Evolutionary conservation across 2,797 vertebrate genomes (phyloP).

Genomic region (Pelochelys cantorii): DNA sequence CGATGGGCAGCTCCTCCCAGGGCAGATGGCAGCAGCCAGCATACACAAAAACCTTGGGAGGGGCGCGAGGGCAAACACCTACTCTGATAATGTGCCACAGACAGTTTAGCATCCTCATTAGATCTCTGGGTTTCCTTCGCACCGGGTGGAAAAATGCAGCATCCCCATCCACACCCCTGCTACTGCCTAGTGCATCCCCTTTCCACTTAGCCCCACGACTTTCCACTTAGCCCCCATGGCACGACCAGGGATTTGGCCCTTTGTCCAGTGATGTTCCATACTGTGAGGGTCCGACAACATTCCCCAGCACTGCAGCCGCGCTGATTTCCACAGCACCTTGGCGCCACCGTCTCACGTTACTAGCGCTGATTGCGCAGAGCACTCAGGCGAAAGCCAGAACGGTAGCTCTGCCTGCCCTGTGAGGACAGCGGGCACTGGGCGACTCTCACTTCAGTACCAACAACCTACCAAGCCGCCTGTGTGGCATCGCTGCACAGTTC

Average conservation of each 20-base stretch:
- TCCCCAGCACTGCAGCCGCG: neutral
- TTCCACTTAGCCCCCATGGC: too few species aligned
- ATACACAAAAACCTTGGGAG: neutral
- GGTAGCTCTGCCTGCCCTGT: neutral
- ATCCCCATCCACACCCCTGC: neutral
- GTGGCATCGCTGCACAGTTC: neutral
- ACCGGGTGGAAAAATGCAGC: neutral
- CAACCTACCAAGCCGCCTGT: neutral
- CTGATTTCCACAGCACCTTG: neutral
- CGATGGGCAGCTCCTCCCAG: neutral
- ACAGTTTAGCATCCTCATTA: neutral
- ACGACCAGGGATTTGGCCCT: too few species aligned
- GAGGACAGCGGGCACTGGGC: too few species aligned
- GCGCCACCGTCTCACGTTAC: neutral
- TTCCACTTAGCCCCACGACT: too few species aligned
- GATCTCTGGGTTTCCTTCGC: neutral
- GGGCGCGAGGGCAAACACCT: neutral
- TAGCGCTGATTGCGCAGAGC: too few species aligned
- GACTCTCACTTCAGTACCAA: neutral
- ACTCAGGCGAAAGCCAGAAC: neutral
- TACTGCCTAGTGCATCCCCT: neutral
- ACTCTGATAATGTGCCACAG: neutral
- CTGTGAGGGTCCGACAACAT: neutral
- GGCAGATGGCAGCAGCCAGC: neutral
- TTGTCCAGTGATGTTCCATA: too few species aligned